phyloP scores from a whole-genome alignment of 2,113 vertebrate species.

The Poeciliopsis occidentalis region DNA sequence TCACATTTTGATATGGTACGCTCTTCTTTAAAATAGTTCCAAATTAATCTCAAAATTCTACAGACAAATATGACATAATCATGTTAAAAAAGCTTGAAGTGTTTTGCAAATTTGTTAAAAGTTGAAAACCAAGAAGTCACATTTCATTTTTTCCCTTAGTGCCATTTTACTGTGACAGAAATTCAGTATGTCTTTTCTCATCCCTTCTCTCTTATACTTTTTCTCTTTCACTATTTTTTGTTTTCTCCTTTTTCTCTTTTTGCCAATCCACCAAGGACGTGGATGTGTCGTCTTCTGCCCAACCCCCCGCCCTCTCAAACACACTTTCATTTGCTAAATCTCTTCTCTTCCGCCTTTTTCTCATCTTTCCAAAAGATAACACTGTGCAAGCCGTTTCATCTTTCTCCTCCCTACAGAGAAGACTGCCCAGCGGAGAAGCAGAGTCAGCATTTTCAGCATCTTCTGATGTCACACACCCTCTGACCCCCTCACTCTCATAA shows the following conservation, averaged over 20 bases:
- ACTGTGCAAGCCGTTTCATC: constrained; percentile 63
- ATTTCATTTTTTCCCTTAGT: constrained; percentile 10
- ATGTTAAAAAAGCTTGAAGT: no score
- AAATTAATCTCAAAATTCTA: no score
- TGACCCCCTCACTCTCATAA: constrained; percentile 20
- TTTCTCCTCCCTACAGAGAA: constrained; percentile 69
- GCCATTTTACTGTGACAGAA: constrained; percentile 40
- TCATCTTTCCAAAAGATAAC: constrained; percentile 69
- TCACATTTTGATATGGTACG: no score
- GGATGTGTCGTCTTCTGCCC: constrained; percentile 51
- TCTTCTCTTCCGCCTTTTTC: constrained; percentile 42
- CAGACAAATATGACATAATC: no score
- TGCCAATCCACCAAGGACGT: constrained; percentile 67
- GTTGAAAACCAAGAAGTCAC: no score
- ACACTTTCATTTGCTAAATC: constrained; percentile 27
- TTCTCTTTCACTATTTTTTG: constrained; percentile 47
- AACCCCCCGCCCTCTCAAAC: background rate
- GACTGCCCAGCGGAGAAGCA: constrained; percentile 67
- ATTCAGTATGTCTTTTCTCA: constrained; percentile 44
- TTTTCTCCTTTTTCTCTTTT: constrained; percentile 45
- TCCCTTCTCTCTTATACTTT: constrained; percentile 50
- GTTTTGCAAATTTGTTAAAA: no score
- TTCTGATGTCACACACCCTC: constrained; percentile 68
- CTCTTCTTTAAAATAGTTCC: no score
- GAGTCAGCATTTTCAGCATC: constrained; percentile 73